Percentiles rank a stretch among this genome's conserved stretches.
Conservation (phyloP, 2,888 invertebrate genomes). For the Andrena bucephala region DNA sequence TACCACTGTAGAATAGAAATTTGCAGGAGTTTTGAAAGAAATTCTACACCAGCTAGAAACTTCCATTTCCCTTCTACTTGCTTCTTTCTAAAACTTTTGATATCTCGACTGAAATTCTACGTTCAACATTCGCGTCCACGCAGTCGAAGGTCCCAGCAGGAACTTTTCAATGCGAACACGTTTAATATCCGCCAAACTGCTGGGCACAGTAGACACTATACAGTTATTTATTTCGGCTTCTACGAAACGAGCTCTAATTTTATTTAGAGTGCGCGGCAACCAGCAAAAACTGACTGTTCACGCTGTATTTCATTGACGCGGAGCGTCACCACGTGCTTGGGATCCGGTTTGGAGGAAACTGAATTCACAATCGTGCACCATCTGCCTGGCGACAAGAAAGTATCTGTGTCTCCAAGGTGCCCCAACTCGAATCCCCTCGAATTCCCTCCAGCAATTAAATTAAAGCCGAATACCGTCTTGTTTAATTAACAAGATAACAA, state of each 20-base stretch:
- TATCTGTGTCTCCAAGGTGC: slow-evolving; percentile 11
- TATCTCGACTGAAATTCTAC: background rate
- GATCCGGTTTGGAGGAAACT: slow-evolving; percentile 65
- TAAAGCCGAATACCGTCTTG: too few relatives aligned
- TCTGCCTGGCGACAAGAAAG: slow-evolving; percentile 52
- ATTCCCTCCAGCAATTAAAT: background rate
- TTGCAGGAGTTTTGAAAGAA: slow-evolving; percentile 1
- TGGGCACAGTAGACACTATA: too few relatives aligned
- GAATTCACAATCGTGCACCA: slow-evolving; percentile 55
- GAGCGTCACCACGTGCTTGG: slow-evolving; percentile 59
- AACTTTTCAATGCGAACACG: background rate
- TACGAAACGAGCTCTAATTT: background rate
- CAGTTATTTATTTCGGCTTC: background rate
- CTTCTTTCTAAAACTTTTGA: background rate
- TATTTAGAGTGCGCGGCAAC: slow-evolving; percentile 2
- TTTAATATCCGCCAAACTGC: slow-evolving; percentile 24
- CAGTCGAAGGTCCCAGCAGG: background rate
- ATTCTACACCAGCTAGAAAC: slow-evolving; percentile 2
- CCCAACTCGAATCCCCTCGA: slow-evolving; percentile 9
- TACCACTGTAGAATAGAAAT: background rate
- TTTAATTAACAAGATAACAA: too few relatives aligned
- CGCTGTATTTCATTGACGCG: slow-evolving; percentile 42
- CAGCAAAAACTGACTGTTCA: slow-evolving; percentile 29
- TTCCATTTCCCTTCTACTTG: background rate
- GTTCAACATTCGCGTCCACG: background rate